Evolutionary conservation across 2,888 invertebrate species (phyloP).

Genomic region (Trichopria drosophilae): DNA sequence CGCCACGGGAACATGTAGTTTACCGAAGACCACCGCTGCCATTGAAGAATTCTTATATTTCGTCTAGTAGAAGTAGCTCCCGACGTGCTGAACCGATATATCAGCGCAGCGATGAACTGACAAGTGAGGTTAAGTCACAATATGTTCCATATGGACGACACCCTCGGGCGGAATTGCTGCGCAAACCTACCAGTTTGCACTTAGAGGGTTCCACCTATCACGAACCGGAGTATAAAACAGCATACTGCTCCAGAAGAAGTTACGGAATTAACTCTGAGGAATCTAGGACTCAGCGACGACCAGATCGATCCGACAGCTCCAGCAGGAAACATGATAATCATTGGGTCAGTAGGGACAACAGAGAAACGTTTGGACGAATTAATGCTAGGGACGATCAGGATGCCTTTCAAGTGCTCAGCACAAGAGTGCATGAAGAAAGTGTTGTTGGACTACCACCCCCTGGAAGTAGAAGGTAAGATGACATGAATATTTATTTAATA

Average conservation of each 20-base stretch:
- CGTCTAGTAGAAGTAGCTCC: conserved; percentile 35
- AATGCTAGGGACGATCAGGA: conserved; percentile 48
- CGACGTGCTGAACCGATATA: too few species aligned
- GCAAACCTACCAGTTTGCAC: conserved; percentile 53
- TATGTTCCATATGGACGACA: conserved; percentile 48
- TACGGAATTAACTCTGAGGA: background rate
- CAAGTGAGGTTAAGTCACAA: conserved; percentile 47
- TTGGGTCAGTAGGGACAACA: conserved; percentile 48
- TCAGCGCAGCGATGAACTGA: conserved; percentile 27
- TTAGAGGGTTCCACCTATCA: conserved; percentile 56
- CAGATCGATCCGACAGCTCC: background rate
- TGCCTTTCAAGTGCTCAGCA: conserved; percentile 50
- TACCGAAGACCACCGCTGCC: conserved; percentile 45
- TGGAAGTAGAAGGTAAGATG: conserved; percentile 46
- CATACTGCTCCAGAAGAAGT: conserved; percentile 46
- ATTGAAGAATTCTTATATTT: conserved; percentile 37
- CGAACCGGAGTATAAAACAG: conserved; percentile 60
- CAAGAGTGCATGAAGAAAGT: conserved; percentile 49
- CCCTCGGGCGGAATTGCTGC: conserved; percentile 49
- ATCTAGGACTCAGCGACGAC: background rate
- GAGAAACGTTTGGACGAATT: conserved; percentile 44
- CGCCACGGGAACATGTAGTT: conserved; percentile 42
- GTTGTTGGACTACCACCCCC: conserved; percentile 49
- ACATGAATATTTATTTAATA: conserved; percentile 9
- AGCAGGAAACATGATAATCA: conserved; percentile 40